These are phyloP conservation scores for Octopus bimaculoides DNA, from an alignment of 1,140 invertebrate species.

Conservation along the genomic window DNA sequence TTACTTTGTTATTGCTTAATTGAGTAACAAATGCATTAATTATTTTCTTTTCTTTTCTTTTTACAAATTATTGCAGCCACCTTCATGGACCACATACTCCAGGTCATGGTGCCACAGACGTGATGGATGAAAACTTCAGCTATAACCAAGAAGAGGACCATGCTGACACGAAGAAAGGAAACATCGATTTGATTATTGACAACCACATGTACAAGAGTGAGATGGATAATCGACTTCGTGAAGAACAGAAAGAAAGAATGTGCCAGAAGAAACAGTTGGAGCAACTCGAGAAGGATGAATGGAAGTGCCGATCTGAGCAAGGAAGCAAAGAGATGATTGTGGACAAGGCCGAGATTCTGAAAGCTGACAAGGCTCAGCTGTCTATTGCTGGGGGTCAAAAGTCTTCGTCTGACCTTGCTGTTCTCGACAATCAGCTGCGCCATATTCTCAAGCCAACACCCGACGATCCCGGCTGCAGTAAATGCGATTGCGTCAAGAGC, in stretches of 20 bases:
- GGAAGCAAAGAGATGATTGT: conserved; percentile 22
- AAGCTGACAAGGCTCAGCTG: conserved; percentile 10
- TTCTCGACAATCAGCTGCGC: conserved; percentile 34
- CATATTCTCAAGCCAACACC: conserved; percentile 33
- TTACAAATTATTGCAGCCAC: conserved; percentile 24
- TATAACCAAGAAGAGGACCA: conserved; percentile 39
- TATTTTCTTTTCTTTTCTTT: too few species aligned
- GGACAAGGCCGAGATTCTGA: conserved; percentile 16
- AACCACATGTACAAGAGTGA: conserved; percentile 33
- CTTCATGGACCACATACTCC: conserved; percentile 40
- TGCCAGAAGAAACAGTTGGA: conserved; percentile 19
- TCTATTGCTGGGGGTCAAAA: conserved; percentile 17
- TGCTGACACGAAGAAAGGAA: conserved; percentile 21
- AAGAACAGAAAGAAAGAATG: conserved; percentile 39
- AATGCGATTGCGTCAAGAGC: background rate
- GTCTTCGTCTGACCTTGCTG: conserved; percentile 28
- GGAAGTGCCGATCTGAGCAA: conserved; percentile 10
- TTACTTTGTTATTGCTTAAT: too few species aligned
- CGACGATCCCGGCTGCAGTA: conserved; percentile 1
- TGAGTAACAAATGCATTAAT: too few species aligned
- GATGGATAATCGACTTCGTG: conserved; percentile 44
- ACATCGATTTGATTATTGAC: conserved; percentile 39
- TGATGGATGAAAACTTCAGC: conserved; percentile 52
- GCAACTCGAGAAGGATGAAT: conserved; percentile 19
- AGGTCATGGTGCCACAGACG: conserved; percentile 47